Percentiles rank a stretch among this genome's conserved stretches.
These are phyloP conservation scores for Xanthia icteritia DNA, from an alignment of 2,888 invertebrate species.

Conservation along the genomic window DNA sequence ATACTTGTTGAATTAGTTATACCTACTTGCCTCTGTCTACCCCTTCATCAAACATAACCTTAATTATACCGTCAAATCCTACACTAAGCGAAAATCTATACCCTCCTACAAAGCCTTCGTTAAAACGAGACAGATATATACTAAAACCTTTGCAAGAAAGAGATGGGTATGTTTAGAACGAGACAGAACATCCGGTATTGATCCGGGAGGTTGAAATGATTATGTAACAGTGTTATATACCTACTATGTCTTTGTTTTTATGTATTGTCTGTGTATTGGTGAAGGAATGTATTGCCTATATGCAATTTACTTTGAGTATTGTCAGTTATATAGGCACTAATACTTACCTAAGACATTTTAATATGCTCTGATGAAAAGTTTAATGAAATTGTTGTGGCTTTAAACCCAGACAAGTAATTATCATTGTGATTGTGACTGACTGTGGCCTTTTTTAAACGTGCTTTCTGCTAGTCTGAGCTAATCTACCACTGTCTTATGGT, in stretches of 20 bases:
- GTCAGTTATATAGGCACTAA: too few species aligned
- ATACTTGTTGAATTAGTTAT: not conserved
- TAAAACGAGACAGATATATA: conserved; percentile 33
- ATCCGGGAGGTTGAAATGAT: conserved; percentile 53
- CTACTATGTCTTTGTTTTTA: conserved; percentile 20
- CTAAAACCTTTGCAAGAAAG: conserved; percentile 43
- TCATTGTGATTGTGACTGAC: too few species aligned
- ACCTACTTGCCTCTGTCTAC: not conserved
- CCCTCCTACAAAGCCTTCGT: conserved; percentile 34
- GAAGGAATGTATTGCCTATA: not conserved
- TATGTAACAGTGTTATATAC: conserved; percentile 54
- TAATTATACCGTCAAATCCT: conserved; percentile 36
- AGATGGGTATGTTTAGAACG: conserved; percentile 51
- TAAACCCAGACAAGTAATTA: too few species aligned
- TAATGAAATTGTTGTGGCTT: too few species aligned
- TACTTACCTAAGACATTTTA: too few species aligned
- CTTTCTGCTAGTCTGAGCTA: too few species aligned
- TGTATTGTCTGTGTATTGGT: conserved; percentile 6
- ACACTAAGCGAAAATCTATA: conserved; percentile 65
- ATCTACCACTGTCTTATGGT: too few species aligned
- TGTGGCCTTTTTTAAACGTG: too few species aligned
- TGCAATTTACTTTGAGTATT: not conserved
- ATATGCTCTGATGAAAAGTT: too few species aligned
- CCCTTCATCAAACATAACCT: conserved; percentile 10
- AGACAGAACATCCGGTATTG: conserved; percentile 69